Percentiles rank a stretch among this genome's conserved stretches.
These are phyloP conservation scores for Escarpia spicata DNA, from an alignment of 2,888 invertebrate species.

Conservation along the genomic window DNA sequence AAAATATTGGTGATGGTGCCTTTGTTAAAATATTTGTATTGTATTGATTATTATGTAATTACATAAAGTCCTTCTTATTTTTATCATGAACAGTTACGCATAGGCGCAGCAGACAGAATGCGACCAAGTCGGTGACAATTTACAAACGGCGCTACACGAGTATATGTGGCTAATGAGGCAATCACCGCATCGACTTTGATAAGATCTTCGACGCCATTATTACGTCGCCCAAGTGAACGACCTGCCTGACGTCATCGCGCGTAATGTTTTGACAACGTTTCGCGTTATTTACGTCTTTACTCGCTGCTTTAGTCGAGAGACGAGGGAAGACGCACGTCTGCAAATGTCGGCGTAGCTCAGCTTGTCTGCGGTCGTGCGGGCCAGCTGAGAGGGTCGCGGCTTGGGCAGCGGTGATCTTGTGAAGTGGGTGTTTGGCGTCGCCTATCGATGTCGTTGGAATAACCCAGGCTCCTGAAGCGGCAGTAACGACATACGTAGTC, in stretches of 20 bases:
- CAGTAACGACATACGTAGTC: neutral
- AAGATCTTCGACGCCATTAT: neutral
- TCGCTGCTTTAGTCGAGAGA: neutral
- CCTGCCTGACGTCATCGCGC: neutral
- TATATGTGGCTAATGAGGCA: neutral
- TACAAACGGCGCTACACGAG: neutral
- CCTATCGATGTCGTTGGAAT: neutral
- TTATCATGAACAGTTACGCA: neutral
- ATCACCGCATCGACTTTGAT: neutral
- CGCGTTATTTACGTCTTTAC: neutral
- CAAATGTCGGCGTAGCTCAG: neutral
- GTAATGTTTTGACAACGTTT: neutral
- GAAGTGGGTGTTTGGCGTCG: neutral
- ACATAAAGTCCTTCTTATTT: too few species aligned
- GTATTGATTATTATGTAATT: too few species aligned
- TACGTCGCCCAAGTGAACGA: neutral
- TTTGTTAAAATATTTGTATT: too few species aligned
- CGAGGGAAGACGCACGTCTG: neutral
- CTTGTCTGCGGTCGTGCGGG: neutral
- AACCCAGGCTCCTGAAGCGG: neutral
- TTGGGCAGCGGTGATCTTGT: too few species aligned
- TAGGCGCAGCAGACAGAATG: neutral
- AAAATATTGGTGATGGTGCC: neutral
- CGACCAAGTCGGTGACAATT: neutral
- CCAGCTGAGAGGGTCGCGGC: neutral